Evolutionary conservation across 2,888 invertebrate genomes (phyloP), one percentile per base, ranked within the genome.

Genomic region (Allacma fusca): DNA sequence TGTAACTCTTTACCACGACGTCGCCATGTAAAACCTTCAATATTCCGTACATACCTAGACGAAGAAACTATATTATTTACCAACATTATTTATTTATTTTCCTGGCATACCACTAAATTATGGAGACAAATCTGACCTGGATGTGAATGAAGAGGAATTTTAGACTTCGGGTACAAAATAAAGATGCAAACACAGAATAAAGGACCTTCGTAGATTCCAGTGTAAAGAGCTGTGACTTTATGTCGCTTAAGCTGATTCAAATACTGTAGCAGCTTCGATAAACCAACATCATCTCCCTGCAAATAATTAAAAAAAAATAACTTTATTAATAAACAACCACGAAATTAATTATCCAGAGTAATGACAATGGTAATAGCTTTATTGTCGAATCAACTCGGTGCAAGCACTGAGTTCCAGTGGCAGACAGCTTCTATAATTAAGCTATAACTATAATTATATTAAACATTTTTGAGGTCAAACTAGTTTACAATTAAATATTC

Each of bases 81-180:
- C 23, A 69, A 1, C 7, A 69, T 43, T 7, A 69, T 43, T 23
- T n/a, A n/a, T n/a, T n/a, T n/a, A n/a, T n/a, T n/a, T n/a, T n/a
- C n/a, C n/a, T n/a, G n/a, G n/a, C n/a, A 29, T n/a, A 29, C 21
- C 2, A 4, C 19, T 65, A 5, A 65, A 50, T 19, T 50, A 50
- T 50, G 16, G n/a, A 50, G 2, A 19, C 16, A 75, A 19, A 50
- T 9, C 64, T 21, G 16, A 75, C 75, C 79, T 0, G 83, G 83
- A 67, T 83, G 83, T 23, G 83, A 82, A 72, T 83, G 83, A 13
- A 83, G 75, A 21, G 83, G 83, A 70, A 83, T 80, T 7, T 75
- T 50, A 50, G 75, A 75, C 62, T 81, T 81, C 0, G 81, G 80
- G 16, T 80, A 79, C 43, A 83, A 73, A 12, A 83, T 79, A 40